Base-by-base conservation (phyloP, 2,888 invertebrate species). In the Chironomus riparius region DNA sequence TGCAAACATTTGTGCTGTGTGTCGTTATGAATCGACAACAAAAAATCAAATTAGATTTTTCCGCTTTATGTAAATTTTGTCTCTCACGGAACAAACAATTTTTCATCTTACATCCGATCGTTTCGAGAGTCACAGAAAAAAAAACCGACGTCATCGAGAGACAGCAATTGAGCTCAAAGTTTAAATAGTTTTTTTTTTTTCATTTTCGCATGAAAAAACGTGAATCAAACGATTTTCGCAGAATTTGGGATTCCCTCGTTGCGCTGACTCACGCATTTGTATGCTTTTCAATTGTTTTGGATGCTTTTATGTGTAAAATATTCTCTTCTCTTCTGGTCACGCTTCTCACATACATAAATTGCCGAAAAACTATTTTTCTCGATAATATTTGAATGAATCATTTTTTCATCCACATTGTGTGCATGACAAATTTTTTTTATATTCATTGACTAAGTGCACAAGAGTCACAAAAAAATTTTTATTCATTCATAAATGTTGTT, bases 171-270 rank as follows among this genome's bases (percentile, higher is more conserved):
- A 38, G 38, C 38, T 38, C 38, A 38, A 38, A 38, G 38, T 38
- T 38, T 38, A 0, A 7, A 38, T 38, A 38, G 38, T 38, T 38
- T 38, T 1, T 38, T 38, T 1, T 38, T 38, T 38, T 38, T 38
- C 38, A 38, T 38, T 38, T 38, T 38, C 38, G 38, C 38, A 38
- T 38, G 38, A 38, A 47, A 18, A 65, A 65, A 21, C 12, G 74
- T 74, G 74, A 74, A 62, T 74, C 65, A 74, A 65, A 61, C 13
- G 7, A 18, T 68, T 74, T 74, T 68, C 65, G 65, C 38, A 22
- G 74, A 74, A 74, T 22, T 47, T 68, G 74, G 74, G 74, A 74
- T 74, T 74, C 74, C 74, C 74, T 68, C 65, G 22, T n/a, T 72
- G 13, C n/a, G 72, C 47, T 74, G 74, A 74, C n/a, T 74, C 74